phyloP scores from a whole-genome alignment of 1,140 invertebrate genomes.

The Phenacoccus solenopsis region DNA sequence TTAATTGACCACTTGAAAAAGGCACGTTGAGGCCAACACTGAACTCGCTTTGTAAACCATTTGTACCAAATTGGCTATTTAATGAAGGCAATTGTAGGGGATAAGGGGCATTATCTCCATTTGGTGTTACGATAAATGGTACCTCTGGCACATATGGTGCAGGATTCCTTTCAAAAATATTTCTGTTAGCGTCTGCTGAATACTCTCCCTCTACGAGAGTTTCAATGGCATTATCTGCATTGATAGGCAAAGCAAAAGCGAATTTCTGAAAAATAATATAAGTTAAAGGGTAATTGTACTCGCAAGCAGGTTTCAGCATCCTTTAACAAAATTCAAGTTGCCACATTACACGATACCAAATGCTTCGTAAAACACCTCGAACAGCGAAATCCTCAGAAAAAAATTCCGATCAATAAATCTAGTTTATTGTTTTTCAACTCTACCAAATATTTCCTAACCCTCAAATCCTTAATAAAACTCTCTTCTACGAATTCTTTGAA shows the following conservation, averaged over 20 bases:
- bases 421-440: too few species aligned
- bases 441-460: too few species aligned
- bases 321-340: too few species aligned
- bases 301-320: too few species aligned
- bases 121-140: background rate
- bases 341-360: too few species aligned
- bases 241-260: background rate
- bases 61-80: background rate
- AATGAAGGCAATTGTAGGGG: background rate
- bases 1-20: background rate
- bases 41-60: background rate
- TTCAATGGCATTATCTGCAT: background rate
- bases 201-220: background rate
- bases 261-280: background rate
- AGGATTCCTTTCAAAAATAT: background rate
- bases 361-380: too few species aligned
- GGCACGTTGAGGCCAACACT: background rate
- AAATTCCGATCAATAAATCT: too few species aligned
- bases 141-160: background rate
- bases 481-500: too few species aligned
- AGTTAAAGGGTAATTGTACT: background rate
- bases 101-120: background rate
- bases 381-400: too few species aligned
- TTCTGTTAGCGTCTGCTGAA: background rate
- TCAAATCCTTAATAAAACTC: too few species aligned